phyloP scores from a whole-genome alignment of 2,113 vertebrate genomes.

The Maylandia zebra region DNA sequence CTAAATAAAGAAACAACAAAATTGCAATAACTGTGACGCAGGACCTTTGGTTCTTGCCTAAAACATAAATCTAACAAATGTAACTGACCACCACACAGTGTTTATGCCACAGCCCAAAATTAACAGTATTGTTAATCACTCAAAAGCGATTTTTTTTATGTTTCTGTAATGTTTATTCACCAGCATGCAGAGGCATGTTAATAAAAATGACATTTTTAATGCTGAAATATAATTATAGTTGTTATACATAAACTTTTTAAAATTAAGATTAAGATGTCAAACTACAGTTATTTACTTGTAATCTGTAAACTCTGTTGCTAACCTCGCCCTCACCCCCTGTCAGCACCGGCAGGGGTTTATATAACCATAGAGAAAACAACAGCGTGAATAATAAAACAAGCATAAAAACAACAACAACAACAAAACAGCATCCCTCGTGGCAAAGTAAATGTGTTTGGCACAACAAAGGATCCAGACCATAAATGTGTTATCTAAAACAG shows the following conservation, averaged over 20 bases:
- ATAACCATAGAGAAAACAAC: background rate
- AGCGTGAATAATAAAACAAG: background rate
- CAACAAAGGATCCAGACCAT: background rate
- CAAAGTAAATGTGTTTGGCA: background rate
- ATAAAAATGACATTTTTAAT: background rate
- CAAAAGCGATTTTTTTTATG: background rate
- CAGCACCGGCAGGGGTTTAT: background rate
- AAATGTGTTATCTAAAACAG: background rate
- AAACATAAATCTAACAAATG: background rate
- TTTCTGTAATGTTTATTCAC: background rate
- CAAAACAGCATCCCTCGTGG: background rate
- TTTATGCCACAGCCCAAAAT: background rate
- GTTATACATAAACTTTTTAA: background rate
- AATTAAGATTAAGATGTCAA: background rate
- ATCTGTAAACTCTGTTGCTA: background rate
- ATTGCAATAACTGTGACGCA: background rate
- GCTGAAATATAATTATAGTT: background rate
- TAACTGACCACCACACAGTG: background rate
- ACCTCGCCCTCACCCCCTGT: background rate
- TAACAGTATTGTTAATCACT: background rate
- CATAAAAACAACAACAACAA: background rate
- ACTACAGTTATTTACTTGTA: background rate
- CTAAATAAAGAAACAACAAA: background rate
- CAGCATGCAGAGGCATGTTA: background rate
- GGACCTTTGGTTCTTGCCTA: background rate